phyloP scores from a whole-genome alignment of 2,797 vertebrate genomes.

The Propithecus perrieri region DNA sequence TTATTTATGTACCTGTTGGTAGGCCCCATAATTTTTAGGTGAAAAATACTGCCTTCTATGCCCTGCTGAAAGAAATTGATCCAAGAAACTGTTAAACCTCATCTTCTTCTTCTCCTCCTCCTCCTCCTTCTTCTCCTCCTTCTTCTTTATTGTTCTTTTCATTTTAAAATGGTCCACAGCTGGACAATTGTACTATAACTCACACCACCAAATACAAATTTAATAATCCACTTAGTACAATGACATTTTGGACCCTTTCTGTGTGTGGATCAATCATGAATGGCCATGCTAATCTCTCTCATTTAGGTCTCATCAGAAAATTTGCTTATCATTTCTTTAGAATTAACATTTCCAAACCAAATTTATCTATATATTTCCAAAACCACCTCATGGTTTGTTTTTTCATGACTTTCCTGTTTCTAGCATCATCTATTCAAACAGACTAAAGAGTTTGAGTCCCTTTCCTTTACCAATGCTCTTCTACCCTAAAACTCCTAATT shows the following conservation, averaged over 20 bases:
- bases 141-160: background rate
- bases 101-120: rapidly evolving
- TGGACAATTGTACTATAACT: background rate
- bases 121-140: background rate
- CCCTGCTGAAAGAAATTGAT: background rate
- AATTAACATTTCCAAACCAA: background rate
- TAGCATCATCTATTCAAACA: too few relatives aligned
- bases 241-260: background rate
- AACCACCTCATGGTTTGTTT: too few relatives aligned
- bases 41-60: background rate
- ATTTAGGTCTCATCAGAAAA: background rate
- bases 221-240: background rate
- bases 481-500: too few relatives aligned
- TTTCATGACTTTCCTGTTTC: too few relatives aligned
- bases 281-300: background rate
- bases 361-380: background rate
- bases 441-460: too few relatives aligned
- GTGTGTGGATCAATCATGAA: background rate
- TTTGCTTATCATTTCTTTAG: background rate
- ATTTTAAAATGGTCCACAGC: background rate
- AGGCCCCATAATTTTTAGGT: background rate
- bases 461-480: too few relatives aligned
- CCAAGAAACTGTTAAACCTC: background rate
- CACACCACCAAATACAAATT: background rate
- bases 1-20: background rate